These are phyloP conservation scores for Pseudonaja textilis DNA, from an alignment of 2,113 vertebrate genomes.

Conservation along the genomic window DNA sequence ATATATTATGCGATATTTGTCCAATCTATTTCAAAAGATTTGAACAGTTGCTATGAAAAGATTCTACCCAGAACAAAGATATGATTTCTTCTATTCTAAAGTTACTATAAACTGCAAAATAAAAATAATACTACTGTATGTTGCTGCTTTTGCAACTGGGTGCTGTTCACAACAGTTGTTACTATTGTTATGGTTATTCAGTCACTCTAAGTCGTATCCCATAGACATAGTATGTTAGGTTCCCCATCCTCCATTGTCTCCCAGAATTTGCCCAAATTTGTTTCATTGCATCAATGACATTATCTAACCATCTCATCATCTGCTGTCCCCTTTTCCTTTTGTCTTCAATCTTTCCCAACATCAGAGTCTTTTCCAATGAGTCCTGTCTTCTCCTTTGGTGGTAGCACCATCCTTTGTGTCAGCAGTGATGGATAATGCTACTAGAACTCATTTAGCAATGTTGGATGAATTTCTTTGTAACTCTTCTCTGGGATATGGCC, in stretches of 20 bases:
- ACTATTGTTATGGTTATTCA: background rate
- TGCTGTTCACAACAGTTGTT: background rate
- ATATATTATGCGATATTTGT: background rate
- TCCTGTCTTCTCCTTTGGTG: background rate
- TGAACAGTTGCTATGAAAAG: background rate
- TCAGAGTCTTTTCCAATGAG: background rate
- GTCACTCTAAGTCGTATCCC: background rate
- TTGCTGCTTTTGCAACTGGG: background rate
- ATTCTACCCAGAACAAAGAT: background rate
- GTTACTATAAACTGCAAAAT: background rate
- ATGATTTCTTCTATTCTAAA: background rate
- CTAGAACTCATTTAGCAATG: background rate
- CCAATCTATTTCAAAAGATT: background rate
- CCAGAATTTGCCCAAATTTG: background rate
- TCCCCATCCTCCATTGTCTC: background rate
- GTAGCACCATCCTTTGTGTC: background rate
- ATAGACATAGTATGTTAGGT: background rate
- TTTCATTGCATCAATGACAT: background rate
- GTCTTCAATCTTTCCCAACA: background rate
- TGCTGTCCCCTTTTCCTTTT: background rate
- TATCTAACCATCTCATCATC: background rate
- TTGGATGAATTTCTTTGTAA: background rate
- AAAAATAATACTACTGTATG: background rate
- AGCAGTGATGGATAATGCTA: background rate
- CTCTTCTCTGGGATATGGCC: background rate